A percentile compares a stretch with the other conserved stretches of the same genome.
Evolutionary conservation across 2,888 invertebrate species (phyloP).

Genomic region (Macrophya annulata): DNA sequence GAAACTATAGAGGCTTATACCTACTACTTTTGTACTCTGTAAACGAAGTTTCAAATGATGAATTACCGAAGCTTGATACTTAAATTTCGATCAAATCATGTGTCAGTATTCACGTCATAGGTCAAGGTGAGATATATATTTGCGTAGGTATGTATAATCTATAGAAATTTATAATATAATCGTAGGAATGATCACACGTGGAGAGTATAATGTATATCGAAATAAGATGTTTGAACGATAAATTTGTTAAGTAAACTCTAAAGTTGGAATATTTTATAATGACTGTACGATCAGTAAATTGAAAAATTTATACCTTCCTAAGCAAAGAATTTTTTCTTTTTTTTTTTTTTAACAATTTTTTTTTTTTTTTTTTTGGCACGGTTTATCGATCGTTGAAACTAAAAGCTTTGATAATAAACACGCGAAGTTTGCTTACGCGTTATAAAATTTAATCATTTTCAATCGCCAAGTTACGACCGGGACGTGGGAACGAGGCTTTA

Average conservation of each 20-base stretch:
- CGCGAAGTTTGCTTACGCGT: neutral
- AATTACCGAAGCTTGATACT: neutral
- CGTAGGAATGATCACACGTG: neutral
- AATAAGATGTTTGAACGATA: neutral
- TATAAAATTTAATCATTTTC: constrained; percentile 8
- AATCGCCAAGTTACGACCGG: neutral
- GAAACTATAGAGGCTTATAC: neutral
- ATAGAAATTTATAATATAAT: neutral
- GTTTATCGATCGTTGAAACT: neutral
- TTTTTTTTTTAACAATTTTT: too few relatives aligned
- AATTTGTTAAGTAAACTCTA: neutral
- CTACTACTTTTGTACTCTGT: neutral
- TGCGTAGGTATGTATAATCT: neutral
- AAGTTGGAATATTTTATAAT: too few relatives aligned
- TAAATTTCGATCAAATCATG: neutral
- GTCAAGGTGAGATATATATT: neutral
- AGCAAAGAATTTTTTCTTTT: too few relatives aligned
- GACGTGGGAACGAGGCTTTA: constrained; percentile 36
- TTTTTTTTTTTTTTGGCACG: neutral
- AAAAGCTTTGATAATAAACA: neutral
- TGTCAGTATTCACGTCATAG: constrained; percentile 10
- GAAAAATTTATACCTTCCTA: too few relatives aligned
- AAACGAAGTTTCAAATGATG: neutral
- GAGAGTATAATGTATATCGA: neutral
- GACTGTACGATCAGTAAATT: too few relatives aligned